phyloP scores from a whole-genome alignment of 2,888 invertebrate genomes.

The Tetragnatha montana region DNA sequence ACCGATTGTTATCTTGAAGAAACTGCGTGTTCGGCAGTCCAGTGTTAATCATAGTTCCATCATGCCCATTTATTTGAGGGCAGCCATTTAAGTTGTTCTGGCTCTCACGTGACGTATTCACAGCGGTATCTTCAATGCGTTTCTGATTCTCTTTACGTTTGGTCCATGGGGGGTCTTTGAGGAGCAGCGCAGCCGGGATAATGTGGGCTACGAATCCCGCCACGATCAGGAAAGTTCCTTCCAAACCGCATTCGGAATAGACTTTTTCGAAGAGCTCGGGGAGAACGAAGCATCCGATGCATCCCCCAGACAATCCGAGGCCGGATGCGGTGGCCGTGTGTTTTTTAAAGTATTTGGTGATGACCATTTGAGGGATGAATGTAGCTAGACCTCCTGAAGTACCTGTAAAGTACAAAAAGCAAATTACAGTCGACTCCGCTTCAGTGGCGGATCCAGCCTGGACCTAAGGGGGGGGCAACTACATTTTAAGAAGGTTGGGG shows the following conservation, averaged over 20 bases:
- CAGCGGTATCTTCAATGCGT: not conserved
- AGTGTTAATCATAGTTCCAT: too few species aligned
- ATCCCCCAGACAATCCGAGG: conserved; percentile 71
- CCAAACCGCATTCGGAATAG: conserved; percentile 52
- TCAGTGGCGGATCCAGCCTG: too few species aligned
- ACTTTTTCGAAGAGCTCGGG: conserved; percentile 63
- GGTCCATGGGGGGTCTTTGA: conserved; percentile 48
- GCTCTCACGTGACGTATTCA: too few species aligned
- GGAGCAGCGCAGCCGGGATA: conserved; percentile 45
- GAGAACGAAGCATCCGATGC: conserved; percentile 71
- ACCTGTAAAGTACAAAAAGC: conserved; percentile 6
- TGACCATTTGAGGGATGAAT: conserved; percentile 32
- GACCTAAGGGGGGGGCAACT: too few species aligned
- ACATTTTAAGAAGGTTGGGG: too few species aligned
- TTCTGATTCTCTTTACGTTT: not conserved
- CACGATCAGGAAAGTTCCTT: conserved; percentile 68
- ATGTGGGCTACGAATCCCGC: conserved; percentile 65
- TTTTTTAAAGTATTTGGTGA: conserved; percentile 71
- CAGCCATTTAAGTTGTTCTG: too few species aligned
- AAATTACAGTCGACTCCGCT: too few species aligned
- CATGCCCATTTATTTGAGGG: too few species aligned
- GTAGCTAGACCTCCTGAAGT: conserved; percentile 36
- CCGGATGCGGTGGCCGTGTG: conserved; percentile 70
- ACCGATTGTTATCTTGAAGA: conserved; percentile 6
- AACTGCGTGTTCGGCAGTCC: conserved; percentile 4